Base-by-base conservation (phyloP, 2,797 vertebrate genomes). In the Cyclura pinguis region DNA sequence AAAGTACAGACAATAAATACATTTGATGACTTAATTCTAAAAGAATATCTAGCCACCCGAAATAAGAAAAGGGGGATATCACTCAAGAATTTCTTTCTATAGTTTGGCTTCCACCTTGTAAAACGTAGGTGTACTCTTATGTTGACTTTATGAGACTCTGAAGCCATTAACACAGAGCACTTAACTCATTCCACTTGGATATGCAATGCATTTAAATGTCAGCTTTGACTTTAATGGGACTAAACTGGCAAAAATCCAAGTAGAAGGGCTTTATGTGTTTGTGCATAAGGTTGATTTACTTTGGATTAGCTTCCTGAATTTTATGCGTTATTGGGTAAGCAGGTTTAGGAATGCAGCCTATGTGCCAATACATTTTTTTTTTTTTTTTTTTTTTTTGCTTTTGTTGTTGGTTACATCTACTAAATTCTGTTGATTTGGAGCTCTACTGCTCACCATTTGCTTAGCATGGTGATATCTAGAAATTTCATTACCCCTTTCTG, bases 291-390 rank as follows among this genome's bases (percentile, higher is more conserved):
- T 62, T 91, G 90, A 91, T 91, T 84, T 88, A 78, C 62, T 91
- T 84, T 88, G 86, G 90, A 91, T 87, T 91, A 77, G 81, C 80
- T 87, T 91, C 80, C 86, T 80, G 27, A 84, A 84, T 91, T 91
- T 84, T 87, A 72, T 91, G 20, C 80, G 85, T 80, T 91, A 72
- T 88, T 91, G 83, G 62, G 80, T 84, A 78, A 69, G 35, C 59
- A 57, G 73, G 73, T 91, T 78, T 72, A 50, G 86, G 24, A 84
- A 69, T 32, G 38, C 50, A 80, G 62, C 38, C 76, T 87, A 80
- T 62, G 47, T 57, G 32, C 84, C 80, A 74, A 38, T 87, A 38
- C 57, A 77, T 42, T 42, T 42, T 42, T 42, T 42, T 1, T 42
- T 42, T 42, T 42, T 42, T 42, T 87, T 87, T 83, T 50, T 83